Conservation (phyloP, 30 jellyfish, hydroid and myxozoan species). For the Clytia hemisphaerica region DNA sequence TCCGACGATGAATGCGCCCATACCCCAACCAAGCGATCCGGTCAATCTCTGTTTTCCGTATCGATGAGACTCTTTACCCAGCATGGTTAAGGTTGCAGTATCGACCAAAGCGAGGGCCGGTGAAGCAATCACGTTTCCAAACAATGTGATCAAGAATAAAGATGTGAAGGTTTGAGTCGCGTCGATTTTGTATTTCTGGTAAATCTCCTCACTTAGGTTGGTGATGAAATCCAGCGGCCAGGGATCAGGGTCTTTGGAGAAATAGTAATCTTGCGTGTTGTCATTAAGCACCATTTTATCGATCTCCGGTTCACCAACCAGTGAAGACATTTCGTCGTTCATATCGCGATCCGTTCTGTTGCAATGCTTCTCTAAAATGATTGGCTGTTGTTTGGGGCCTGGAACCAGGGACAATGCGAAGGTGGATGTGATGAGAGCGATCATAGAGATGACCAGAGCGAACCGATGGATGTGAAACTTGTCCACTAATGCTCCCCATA, state of each 20-base stretch:
- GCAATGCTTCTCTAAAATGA: constrained; percentile 73
- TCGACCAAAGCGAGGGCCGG: constrained; percentile 98
- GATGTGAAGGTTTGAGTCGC: constrained; percentile 88
- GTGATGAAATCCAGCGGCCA: constrained; percentile 96
- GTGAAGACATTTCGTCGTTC: constrained; percentile 65
- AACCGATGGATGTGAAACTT: constrained; percentile 60
- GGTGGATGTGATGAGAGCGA: constrained; percentile 75
- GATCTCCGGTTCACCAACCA: constrained; percentile 76
- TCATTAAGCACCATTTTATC: constrained; percentile 82
- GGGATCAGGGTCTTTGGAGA: constrained; percentile 90
- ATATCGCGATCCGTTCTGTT: constrained; percentile 85
- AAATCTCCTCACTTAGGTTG: constrained; percentile 59
- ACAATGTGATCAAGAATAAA: constrained; percentile 75
- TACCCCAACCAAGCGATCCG: constrained; percentile 99
- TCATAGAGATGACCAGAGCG: constrained; percentile 64
- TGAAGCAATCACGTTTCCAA: constrained; percentile 92
- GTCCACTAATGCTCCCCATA: constrained; percentile 95
- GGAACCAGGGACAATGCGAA: constrained; percentile 77
- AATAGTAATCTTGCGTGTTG: constrained; percentile 63
- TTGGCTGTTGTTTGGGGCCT: constrained; percentile 89
- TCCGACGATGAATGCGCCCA: constrained; percentile 99
- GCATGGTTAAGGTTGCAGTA: constrained; percentile 92
- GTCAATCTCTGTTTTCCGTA: constrained; percentile 96
- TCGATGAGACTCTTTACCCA: constrained; percentile 95
- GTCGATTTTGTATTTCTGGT: constrained; percentile 76